Percentiles rank a stretch among this genome's conserved stretches.
phyloP scores from a whole-genome alignment of 2,113 vertebrate genomes.

The Salvelinus alpinus region DNA sequence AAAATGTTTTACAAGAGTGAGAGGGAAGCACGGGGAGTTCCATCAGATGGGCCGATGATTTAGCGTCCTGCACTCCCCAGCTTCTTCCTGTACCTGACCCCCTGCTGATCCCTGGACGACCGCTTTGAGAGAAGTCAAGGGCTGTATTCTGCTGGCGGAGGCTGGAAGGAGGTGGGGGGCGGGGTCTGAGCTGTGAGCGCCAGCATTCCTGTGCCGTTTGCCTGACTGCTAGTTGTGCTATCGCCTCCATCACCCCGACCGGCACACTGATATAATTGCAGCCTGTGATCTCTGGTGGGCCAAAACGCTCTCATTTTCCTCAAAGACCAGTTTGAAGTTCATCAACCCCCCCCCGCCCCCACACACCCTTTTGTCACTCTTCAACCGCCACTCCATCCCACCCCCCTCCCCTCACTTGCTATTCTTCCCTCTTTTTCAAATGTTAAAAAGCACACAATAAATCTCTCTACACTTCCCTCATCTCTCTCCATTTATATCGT shows the following conservation, averaged over 20 bases:
- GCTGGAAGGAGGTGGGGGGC: slow-evolving; percentile 32
- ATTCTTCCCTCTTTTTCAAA: not conserved
- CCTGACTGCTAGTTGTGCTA: slow-evolving; percentile 59
- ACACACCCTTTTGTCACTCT: slow-evolving; percentile 32
- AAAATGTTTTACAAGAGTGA: slow-evolving; percentile 10
- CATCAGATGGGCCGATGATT: slow-evolving; percentile 78
- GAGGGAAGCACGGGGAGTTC: slow-evolving; percentile 30
- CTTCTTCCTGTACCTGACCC: slow-evolving; percentile 82
- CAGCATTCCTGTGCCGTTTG: slow-evolving; percentile 70
- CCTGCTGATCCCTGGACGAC: slow-evolving; percentile 78
- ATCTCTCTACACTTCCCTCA: not conserved
- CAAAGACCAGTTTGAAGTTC: slow-evolving; percentile 70
- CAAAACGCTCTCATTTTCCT: slow-evolving; percentile 75
- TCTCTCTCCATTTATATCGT: not conserved
- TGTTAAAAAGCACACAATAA: not conserved
- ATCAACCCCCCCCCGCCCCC: slow-evolving; percentile 38
- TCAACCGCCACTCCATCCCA: slow-evolving; percentile 1
- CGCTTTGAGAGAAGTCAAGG: slow-evolving; percentile 79
- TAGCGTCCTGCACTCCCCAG: slow-evolving; percentile 72
- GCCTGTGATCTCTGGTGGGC: slow-evolving; percentile 80
- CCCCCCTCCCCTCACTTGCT: not conserved
- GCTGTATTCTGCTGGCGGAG: slow-evolving; percentile 72
- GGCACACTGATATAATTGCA: slow-evolving; percentile 85
- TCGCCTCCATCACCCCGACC: slow-evolving; percentile 79
- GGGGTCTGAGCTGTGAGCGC: slow-evolving; percentile 31